Conservation (phyloP, 2,113 vertebrate genomes). For the Mormoops blainvillei region DNA sequence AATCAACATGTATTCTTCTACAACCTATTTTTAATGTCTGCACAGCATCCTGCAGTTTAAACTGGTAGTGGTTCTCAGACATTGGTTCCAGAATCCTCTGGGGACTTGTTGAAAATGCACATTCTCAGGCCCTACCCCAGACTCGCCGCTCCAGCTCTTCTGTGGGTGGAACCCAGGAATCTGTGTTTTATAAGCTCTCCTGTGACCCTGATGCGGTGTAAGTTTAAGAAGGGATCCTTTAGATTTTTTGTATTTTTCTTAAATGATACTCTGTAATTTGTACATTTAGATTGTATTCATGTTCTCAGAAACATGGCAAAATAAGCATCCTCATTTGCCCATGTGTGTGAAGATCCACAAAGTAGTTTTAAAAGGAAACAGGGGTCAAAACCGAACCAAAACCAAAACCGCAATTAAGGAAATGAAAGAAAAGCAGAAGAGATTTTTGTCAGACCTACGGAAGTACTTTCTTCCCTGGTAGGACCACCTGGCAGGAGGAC, state of each 20-base stretch:
- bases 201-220: not conserved
- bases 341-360: not conserved
- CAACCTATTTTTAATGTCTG: slow-evolving; percentile 40
- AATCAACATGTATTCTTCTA: slow-evolving; percentile 38
- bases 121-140: not conserved
- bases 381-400: not conserved
- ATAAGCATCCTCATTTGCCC: not conserved
- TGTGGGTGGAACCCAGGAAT: not conserved
- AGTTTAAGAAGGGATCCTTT: not conserved
- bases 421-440: not conserved
- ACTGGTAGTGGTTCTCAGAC: not conserved
- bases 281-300: not conserved
- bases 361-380: slow-evolving; percentile 29
- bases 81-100: not conserved
- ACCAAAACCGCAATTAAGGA: not conserved
- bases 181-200: not conserved
- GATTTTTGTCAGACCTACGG: not conserved
- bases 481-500: not conserved
- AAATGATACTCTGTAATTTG: not conserved
- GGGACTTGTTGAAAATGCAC: slow-evolving; percentile 1
- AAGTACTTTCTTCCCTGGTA: not conserved
- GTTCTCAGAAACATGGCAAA: not conserved
- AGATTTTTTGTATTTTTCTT: not conserved
- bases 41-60: slow-evolving; percentile 14
- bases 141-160: not conserved